Evolutionary conservation across 2,113 vertebrate species (phyloP).

Genomic region (Leucopsar rothschildi): DNA sequence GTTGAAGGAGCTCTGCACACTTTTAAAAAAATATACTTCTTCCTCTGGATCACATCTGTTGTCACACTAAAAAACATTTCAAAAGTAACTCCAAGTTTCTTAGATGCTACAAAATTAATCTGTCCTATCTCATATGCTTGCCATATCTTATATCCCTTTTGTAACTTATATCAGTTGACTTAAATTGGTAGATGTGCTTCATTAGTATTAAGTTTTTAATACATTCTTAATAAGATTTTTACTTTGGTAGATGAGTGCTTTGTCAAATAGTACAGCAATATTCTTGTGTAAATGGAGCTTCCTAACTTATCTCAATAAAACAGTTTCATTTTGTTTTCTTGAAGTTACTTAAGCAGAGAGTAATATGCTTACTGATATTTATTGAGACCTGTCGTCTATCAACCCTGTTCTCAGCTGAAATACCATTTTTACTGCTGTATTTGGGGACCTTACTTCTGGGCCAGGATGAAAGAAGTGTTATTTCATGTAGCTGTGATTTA

Average conservation of each 20-base stretch:
- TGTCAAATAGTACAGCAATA: neutral
- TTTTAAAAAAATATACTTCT: neutral
- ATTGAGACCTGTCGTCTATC: neutral
- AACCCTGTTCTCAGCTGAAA: neutral
- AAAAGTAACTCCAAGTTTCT: neutral
- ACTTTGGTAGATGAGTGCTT: neutral
- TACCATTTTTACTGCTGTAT: neutral
- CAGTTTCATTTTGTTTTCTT: neutral
- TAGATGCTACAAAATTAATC: neutral
- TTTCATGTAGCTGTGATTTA: neutral
- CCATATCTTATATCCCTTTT: neutral
- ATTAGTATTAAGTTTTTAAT: neutral
- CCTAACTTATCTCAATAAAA: neutral
- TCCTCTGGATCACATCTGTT: neutral
- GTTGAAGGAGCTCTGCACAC: neutral
- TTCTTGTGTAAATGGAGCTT: neutral
- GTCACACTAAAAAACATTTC: neutral
- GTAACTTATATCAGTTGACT: neutral
- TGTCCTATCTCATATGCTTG: neutral
- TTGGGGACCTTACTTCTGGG: neutral
- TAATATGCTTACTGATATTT: neutral
- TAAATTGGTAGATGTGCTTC: neutral
- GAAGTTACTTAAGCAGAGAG: neutral
- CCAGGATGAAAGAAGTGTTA: neutral
- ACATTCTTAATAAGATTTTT: neutral